These are phyloP conservation scores for Synanthedon formicaeformis DNA, from an alignment of 2,888 invertebrate genomes.

Conservation along the genomic window DNA sequence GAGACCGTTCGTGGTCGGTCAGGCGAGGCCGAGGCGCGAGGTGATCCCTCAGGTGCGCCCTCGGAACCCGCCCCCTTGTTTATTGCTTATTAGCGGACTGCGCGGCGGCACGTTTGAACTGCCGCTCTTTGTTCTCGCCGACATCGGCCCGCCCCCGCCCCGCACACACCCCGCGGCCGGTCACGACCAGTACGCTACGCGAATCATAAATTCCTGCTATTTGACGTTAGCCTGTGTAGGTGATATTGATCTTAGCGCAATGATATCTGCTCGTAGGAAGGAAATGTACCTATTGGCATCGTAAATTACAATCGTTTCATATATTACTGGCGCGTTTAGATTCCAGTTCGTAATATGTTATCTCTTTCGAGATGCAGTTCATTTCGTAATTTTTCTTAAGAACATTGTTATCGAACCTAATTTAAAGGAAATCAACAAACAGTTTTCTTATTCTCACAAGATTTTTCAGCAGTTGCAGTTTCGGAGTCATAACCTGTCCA, in stretches of 20 bases:
- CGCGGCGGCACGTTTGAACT: slow-evolving; percentile 65
- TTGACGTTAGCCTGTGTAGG: slow-evolving; percentile 58
- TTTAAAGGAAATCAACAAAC: too few relatives aligned
- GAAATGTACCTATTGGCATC: slow-evolving; percentile 35
- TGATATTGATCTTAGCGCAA: slow-evolving; percentile 60
- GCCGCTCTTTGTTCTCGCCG: slow-evolving; percentile 66
- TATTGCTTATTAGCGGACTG: slow-evolving; percentile 68
- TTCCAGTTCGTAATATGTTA: neutral
- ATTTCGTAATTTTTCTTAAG: too few relatives aligned
- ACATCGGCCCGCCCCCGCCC: slow-evolving; percentile 23
- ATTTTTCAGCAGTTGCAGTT: too few relatives aligned
- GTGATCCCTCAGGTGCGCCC: slow-evolving; percentile 65
- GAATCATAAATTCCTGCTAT: slow-evolving; percentile 66
- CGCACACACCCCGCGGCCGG: slow-evolving; percentile 25
- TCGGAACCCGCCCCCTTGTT: slow-evolving; percentile 66
- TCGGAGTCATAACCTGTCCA: too few relatives aligned
- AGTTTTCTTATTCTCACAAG: too few relatives aligned
- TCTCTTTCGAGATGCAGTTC: too few relatives aligned
- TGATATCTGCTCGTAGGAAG: slow-evolving; percentile 48
- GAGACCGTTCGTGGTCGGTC: slow-evolving; percentile 16
- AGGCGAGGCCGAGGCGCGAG: slow-evolving; percentile 30
- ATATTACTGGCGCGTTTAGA: neutral
- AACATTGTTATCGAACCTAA: too few relatives aligned
- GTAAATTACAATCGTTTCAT: slow-evolving; percentile 21
- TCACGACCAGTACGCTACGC: slow-evolving; percentile 58